Evolutionary conservation across 2,888 invertebrate genomes (phyloP), one percentile per base, ranked within the genome.

Genomic region (Caenorhabditis imperialis): DNA sequence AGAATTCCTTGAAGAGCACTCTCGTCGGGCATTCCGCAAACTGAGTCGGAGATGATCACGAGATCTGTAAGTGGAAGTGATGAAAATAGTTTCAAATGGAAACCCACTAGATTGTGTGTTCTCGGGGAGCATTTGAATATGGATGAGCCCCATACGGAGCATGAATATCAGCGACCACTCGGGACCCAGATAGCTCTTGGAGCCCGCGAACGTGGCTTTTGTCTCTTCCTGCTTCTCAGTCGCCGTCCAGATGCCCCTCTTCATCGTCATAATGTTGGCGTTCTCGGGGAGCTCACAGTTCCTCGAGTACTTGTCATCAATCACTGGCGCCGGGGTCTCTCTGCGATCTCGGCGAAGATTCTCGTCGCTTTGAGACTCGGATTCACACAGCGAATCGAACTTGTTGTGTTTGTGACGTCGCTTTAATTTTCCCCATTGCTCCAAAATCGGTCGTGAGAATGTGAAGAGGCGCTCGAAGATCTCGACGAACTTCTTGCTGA

Each of bases 81-180:
- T 7, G 10, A 30, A 30, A 30, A 10, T 7, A 20, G 14, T 6
- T 53, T 27, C 8, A 23, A 16, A 20, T 1, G 30, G 30, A 5
- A 35, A 89, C 91, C 89, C 89, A 93, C 93, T 92, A 84, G 92
- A 92, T 89, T 92, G 91, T 81, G 92, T 92, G 88, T 92, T 92
- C 87, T 93, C 93, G 14, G 93, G 93, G 71, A 93, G 89, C 60
- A 93, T 90, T 65, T 93, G 92, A 57, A 93, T 90, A 4, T 93
- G 92, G 72, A 93, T 89, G 90, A 93, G 92, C 23, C 93, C 93
- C 88, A 93, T 92, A 75, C 93, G 89, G 37, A 93, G 89, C 91
- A 93, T 92, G 89, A 93, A 93, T 62, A 93, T 91, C 88, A 93
- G 92, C n/a, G 84, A 75, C 79, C 77, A 77, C 42, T 82, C 82